A percentile compares a stretch with the other conserved stretches of the same genome.
phyloP scores from a whole-genome alignment of 2,797 vertebrate genomes.

The Bradypus variegatus region DNA sequence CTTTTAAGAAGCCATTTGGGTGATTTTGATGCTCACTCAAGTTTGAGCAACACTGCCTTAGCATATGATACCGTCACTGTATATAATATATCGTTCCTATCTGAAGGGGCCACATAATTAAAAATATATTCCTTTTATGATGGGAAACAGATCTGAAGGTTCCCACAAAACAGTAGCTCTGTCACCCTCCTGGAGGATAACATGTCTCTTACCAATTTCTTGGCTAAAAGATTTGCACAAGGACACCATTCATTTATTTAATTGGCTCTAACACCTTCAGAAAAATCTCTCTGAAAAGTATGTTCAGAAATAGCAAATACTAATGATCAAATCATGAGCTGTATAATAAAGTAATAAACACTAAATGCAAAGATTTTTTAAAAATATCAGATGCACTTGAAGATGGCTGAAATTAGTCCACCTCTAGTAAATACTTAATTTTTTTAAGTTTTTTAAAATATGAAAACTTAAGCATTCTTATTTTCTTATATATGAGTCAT shows the following conservation, averaged over 20 bases:
- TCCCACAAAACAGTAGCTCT: background rate
- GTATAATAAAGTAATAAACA: background rate
- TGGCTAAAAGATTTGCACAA: background rate
- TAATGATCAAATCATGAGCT: background rate
- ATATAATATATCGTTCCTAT: no score
- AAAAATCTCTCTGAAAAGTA: background rate
- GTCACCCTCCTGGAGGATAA: background rate
- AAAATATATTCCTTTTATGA: background rate
- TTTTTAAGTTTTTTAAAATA: conserved; percentile 5
- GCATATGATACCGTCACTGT: background rate
- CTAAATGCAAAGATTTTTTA: background rate
- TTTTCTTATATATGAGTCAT: conserved; percentile 51
- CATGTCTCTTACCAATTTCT: background rate
- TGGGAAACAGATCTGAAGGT: no score
- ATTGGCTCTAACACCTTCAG: background rate
- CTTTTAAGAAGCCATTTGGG: background rate
- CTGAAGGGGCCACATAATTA: background rate
- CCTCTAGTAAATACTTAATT: background rate
- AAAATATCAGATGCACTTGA: background rate
- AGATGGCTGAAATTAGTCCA: background rate
- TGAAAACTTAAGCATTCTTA: conserved; percentile 32
- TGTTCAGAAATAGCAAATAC: background rate
- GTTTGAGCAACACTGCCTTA: background rate
- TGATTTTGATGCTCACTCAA: background rate
- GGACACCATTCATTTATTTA: background rate